Percentiles rank a stretch among this genome's conserved stretches.
Conservation (phyloP, 2,113 vertebrate genomes). For the Nesogale talazaci region DNA sequence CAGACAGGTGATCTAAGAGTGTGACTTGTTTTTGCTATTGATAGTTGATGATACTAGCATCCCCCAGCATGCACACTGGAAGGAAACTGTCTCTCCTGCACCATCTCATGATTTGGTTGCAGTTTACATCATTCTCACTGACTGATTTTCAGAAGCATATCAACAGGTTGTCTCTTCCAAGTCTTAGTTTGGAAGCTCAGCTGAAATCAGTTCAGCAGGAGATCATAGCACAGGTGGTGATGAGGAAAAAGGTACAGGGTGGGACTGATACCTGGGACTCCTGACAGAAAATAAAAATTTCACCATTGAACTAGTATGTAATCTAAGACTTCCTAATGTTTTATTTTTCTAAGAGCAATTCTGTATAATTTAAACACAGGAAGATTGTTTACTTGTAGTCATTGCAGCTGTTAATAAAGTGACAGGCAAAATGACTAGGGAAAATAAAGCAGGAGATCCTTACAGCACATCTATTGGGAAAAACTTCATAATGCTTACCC, state of each 20-base stretch:
- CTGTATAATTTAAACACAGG: background rate
- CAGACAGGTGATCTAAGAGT: background rate
- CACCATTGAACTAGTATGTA: background rate
- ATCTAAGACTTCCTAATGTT: no score
- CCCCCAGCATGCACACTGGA: background rate
- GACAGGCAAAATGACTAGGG: background rate
- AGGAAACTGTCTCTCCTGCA: background rate
- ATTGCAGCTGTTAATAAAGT: background rate
- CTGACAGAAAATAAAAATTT: background rate
- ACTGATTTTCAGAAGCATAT: background rate
- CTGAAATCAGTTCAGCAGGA: background rate
- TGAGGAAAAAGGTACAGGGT: background rate
- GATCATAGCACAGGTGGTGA: background rate
- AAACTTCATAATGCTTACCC: background rate
- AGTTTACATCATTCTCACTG: background rate
- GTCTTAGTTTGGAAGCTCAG: background rate
- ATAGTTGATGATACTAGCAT: background rate
- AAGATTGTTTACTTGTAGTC: background rate
- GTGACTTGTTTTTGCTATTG: no score
- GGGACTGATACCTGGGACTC: background rate
- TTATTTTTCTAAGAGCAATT: background rate
- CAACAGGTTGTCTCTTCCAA: background rate
- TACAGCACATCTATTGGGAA: background rate
- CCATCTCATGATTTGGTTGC: background rate
- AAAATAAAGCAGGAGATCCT: background rate